Conservation (phyloP, 2,888 invertebrate genomes). For the Ceraclea dissimilis region DNA sequence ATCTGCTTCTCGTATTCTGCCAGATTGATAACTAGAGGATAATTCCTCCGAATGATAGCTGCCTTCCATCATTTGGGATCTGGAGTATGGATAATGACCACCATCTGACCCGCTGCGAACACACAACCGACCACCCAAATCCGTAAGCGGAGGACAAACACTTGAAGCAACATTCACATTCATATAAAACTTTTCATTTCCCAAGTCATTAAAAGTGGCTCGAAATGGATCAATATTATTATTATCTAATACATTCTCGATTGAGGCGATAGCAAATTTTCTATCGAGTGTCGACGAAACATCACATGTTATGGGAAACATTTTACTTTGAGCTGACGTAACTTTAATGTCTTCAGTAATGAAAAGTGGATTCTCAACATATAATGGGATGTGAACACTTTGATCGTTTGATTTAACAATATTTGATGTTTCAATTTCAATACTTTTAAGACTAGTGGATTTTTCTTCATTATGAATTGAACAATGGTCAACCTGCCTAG, state of each 20-base stretch:
- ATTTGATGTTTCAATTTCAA: no score
- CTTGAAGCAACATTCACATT: slow-evolving; percentile 14
- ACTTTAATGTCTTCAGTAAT: no score
- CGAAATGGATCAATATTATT: no score
- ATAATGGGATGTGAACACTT: neutral
- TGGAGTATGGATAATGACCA: slow-evolving; percentile 46
- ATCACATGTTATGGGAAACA: no score
- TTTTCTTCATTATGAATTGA: neutral
- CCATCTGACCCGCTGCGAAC: slow-evolving; percentile 50
- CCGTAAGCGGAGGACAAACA: slow-evolving; percentile 20
- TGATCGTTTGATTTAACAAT: neutral
- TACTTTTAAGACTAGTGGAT: no score
- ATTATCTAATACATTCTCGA: no score
- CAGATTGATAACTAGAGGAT: slow-evolving; percentile 35
- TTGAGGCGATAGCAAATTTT: no score
- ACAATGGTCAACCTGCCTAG: neutral
- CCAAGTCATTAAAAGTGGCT: neutral
- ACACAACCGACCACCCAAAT: slow-evolving; percentile 31
- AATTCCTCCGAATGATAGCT: slow-evolving; percentile 52
- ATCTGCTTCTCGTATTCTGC: slow-evolving; percentile 47
- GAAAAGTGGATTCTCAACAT: neutral
- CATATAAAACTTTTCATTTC: slow-evolving; percentile 1
- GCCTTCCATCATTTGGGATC: slow-evolving; percentile 45
- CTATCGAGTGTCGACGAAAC: no score
- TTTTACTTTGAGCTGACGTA: no score